phyloP scores from a whole-genome alignment of 2,888 invertebrate genomes.

The Agapetus fuscipes region DNA sequence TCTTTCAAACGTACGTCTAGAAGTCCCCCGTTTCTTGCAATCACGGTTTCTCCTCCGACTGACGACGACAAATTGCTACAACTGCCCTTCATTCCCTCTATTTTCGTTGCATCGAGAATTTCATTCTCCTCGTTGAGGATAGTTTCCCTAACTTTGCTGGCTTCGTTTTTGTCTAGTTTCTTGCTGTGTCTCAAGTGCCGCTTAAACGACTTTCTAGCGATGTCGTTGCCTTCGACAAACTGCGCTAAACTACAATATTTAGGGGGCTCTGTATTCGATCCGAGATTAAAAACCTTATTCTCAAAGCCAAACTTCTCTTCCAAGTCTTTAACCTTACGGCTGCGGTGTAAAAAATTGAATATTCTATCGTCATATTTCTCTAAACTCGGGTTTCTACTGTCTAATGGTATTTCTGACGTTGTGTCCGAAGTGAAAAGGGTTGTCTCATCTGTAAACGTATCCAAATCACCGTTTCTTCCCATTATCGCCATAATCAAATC shows the following conservation, averaged over 20 bases:
- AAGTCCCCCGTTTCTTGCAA: slow-evolving; percentile 11
- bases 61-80: slow-evolving; percentile 22
- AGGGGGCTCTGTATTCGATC: slow-evolving; percentile 45
- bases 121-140: slow-evolving; percentile 32
- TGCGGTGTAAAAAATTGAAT: slow-evolving; percentile 44
- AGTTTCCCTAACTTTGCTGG: slow-evolving; percentile 30
- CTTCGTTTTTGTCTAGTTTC: slow-evolving; percentile 34
- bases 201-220: slow-evolving; percentile 68
- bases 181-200: slow-evolving; percentile 37
- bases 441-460: slow-evolving; percentile 63
- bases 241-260: slow-evolving; percentile 72
- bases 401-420: slow-evolving; percentile 41
- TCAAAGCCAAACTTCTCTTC: slow-evolving; percentile 60
- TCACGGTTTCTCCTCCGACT: slow-evolving; percentile 15
- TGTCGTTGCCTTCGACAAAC: slow-evolving; percentile 76
- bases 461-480: slow-evolving; percentile 49
- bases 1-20: slow-evolving; percentile 11
- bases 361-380: slow-evolving; percentile 51
- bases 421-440: slow-evolving; percentile 54
- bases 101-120: slow-evolving; percentile 10
- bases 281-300: slow-evolving; percentile 57
- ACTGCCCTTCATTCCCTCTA: slow-evolving; percentile 24
- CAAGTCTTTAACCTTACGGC: slow-evolving; percentile 36
- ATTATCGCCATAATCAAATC: slow-evolving; percentile 59
- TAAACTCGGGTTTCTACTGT: slow-evolving; percentile 44